Evolutionary conservation across 2,797 vertebrate genomes (phyloP).

Genomic region (Remorina albescens): DNA sequence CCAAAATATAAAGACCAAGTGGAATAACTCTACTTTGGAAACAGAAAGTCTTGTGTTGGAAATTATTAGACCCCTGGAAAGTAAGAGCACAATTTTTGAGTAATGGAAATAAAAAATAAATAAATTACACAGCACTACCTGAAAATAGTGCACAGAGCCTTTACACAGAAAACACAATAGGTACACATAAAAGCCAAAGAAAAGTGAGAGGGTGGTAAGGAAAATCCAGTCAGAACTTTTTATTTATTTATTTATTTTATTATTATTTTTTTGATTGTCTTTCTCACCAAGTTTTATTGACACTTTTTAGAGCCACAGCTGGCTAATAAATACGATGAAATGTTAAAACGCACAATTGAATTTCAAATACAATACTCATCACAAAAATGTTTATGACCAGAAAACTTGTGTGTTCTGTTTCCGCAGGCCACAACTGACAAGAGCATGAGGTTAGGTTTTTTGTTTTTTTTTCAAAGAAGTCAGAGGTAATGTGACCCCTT

Average conservation of each 20-base stretch:
- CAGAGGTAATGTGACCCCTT: conserved; percentile 57
- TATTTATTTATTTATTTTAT: conserved; percentile 76
- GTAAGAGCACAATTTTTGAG: conserved; percentile 37
- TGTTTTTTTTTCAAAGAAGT: conserved; percentile 38
- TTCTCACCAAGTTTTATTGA: conserved; percentile 91
- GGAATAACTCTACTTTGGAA: conserved; percentile 70
- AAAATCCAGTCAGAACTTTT: conserved; percentile 66
- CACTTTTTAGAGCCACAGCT: conserved; percentile 94
- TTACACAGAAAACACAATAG: conserved; percentile 5
- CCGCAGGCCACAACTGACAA: conserved; percentile 86
- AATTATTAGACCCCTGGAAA: conserved; percentile 72
- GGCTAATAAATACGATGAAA: conserved; percentile 99
- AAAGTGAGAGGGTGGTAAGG: conserved; percentile 30
- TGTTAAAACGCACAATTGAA: conserved; percentile 91
- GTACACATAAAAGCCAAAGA: too few relatives aligned
- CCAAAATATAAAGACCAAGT: conserved; percentile 68
- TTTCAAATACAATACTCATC: conserved; percentile 91
- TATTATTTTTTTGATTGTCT: conserved; percentile 92
- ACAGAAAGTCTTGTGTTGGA: conserved; percentile 72
- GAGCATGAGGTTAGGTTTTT: conserved; percentile 75
- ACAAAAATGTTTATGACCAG: conserved; percentile 84
- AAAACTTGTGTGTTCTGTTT: conserved; percentile 77
- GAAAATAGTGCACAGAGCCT: conserved; percentile 7
- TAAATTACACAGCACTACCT: conserved; percentile 47
- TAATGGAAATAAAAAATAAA: conserved; percentile 63